Evolutionary conservation across 2,113 vertebrate species (phyloP).

Genomic region (Clarias macrocephalus): DNA sequence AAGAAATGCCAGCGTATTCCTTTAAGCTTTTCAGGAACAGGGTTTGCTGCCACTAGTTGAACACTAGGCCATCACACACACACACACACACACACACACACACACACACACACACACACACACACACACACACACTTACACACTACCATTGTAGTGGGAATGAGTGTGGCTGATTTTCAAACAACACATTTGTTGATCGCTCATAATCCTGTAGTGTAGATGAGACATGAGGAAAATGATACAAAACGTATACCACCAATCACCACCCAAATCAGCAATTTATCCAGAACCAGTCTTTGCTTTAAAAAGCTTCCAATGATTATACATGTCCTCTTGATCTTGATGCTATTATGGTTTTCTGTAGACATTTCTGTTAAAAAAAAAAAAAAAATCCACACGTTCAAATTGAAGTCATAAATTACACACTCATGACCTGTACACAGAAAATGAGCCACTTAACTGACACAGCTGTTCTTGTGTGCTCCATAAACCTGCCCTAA

Average conservation of each 20-base stretch:
- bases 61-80: background rate
- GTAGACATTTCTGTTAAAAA: conserved; percentile 12
- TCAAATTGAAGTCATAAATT: conserved; percentile 54
- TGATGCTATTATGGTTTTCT: conserved; percentile 36
- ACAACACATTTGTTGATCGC: background rate
- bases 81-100: background rate
- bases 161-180: conserved; percentile 3
- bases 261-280: background rate
- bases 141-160: background rate
- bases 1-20: background rate
- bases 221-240: background rate
- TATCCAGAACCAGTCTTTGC: background rate
- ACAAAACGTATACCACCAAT: background rate
- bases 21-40: background rate
- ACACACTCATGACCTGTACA: conserved; percentile 53
- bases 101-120: background rate
- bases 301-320: conserved; percentile 27
- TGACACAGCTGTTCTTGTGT: conserved; percentile 46
- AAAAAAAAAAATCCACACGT: conserved; percentile 21
- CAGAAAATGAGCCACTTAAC: conserved; percentile 53
- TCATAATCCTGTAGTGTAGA: background rate
- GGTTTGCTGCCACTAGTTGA: background rate
- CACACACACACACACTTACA: too few species aligned
- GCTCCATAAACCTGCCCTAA: conserved; percentile 49
- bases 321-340: background rate